Evolutionary conservation across 2,113 vertebrate genomes (phyloP), one percentile per base, ranked within the genome.

Genomic region (Xiphias gladius): DNA sequence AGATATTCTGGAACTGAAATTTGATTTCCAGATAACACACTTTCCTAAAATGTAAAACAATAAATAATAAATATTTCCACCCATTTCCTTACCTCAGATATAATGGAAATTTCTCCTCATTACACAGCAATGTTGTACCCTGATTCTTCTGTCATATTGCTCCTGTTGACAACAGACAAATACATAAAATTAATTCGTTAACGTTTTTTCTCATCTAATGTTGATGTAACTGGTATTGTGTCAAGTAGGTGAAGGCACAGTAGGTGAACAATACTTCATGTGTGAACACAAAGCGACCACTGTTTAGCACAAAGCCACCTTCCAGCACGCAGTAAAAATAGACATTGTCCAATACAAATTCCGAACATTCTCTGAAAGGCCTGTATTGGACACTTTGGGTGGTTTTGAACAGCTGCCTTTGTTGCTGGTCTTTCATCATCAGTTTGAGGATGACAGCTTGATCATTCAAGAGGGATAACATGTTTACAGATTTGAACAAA

Each of bases 121-220:
- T 37, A 90, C 46, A 76, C 39, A 71, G 5, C 14, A 0, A 81
- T 30, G 5, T 73, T 81, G 46, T 69, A 65, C 26, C 26, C 64
- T 4, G 69, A 26, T 10, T 75, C 78, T 39, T 17, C 43, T 67
- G 68, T 80, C 72, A 35, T 7, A 19, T 7, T 8, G 66, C 1
- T 81, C 66, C 91, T 94, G 78, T 76, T 24, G 30, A 84, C n/a
- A 59, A 80, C 7, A 62, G 2, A 86, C 3, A 78, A 77, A 79
- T 55, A 55, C 1, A 35, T 0, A 32, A 3, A 19, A 20, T 50
- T 20, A 16, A n/a, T 79, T 26, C 11, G 13, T 58, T 9, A 28
- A 26, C 19, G 28, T 37, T 64, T 37, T 64, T 26, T 39, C 30
- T 70, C 4, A 14, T 35, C 7, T 52, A 19, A 22, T 9, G 24